Evolutionary conservation across 2,113 vertebrate genomes (phyloP), one percentile per base, ranked within the genome.

Genomic region (Telmatochromis sp.): DNA sequence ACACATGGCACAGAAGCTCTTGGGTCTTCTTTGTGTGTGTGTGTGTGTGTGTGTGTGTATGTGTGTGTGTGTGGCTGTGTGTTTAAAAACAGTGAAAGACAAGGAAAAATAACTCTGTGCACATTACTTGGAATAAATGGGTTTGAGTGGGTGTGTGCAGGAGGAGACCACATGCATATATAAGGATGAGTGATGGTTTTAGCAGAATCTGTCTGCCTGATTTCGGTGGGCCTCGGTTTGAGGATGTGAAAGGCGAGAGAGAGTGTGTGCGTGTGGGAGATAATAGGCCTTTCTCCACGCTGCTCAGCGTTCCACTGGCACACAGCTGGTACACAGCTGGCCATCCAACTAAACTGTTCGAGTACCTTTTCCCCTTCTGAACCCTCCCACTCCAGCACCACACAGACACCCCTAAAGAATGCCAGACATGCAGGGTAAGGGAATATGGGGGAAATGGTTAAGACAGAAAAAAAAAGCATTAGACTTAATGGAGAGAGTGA

Each of bases 241-340:
- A 89, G 89, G 89, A 75, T 88, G 92, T 93, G 94, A 95, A 92
- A 93, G 80, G 86, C 81, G 42, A 89, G 86, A 84, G 82, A 90
- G 92, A 89, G 90, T 89, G 86, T 89, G 92, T 94, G 94, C 87
- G 87, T 93, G 93, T 92, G 90, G 94, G 89, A 94, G 93, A 95
- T 94, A 95, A 94, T 95, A 89, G 92, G 87, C 90, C 92, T 92
- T 94, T 94, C 93, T 94, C 90, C 91, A 94, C 86, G 82, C 94
- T 94, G 87, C 93, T 96, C 94, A 94, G 86, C 42, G 71, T 90
- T 95, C 90, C 37, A 42, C 86, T 91, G 91, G 94, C 93, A 95
- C 94, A 95, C 95, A 96, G 96, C 95, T 96, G 95, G 93, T 90
- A 94, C 90, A 94, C 94, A 95, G 95, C 95, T 96, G 95, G 95